These are phyloP conservation scores for Montipora capitata DNA, from an alignment of 92 coral and sea anemone species.

Conservation along the genomic window DNA sequence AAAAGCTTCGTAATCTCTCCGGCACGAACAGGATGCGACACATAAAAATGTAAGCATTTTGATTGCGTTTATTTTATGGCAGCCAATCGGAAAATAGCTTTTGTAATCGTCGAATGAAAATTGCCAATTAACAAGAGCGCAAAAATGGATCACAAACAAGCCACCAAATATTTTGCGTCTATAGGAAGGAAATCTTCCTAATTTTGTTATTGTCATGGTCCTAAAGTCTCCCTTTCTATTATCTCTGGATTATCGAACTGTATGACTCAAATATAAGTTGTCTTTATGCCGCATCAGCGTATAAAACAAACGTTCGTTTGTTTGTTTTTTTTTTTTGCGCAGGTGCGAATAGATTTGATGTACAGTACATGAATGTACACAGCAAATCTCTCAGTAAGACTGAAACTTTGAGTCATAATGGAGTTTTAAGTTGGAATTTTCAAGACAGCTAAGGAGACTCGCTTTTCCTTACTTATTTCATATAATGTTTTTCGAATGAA, in stretches of 20 bases:
- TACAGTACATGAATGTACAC: no score
- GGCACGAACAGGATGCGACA: background rate
- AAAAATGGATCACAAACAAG: background rate
- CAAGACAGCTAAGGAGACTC: no score
- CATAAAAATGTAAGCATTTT: background rate
- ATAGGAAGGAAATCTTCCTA: conserved; percentile 25
- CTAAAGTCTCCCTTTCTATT: background rate
- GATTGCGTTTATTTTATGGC: background rate
- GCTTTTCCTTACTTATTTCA: no score
- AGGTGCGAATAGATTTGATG: no score
- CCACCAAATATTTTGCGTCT: background rate
- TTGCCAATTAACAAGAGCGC: conserved; percentile 12
- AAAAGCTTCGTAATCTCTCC: background rate
- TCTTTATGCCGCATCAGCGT: no score
- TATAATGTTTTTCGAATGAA: no score
- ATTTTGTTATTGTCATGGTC: background rate
- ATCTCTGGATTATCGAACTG: background rate
- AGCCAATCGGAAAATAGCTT: conserved; percentile 16
- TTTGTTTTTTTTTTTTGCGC: no score
- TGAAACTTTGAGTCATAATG: no score
- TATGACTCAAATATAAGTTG: no score
- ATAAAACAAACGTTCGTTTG: no score
- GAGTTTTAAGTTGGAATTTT: no score
- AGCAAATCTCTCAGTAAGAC: no score
- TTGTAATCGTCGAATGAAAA: background rate